phyloP scores from a whole-genome alignment of 2,113 vertebrate genomes.

The Lepidiolamprologus cunningtoni region DNA sequence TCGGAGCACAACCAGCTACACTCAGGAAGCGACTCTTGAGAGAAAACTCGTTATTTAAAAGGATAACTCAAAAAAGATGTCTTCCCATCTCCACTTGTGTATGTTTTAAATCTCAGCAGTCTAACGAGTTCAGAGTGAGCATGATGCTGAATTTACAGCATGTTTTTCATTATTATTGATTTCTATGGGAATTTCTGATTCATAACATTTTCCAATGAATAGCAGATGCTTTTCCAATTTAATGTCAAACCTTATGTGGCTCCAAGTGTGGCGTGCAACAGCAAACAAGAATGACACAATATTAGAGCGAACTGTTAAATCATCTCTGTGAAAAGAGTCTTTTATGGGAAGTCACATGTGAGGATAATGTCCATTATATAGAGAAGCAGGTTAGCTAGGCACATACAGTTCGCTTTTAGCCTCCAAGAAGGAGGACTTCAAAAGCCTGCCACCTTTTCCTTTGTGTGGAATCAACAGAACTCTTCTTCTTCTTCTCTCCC shows the following conservation, averaged over 20 bases:
- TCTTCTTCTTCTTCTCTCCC: neutral
- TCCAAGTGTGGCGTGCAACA: conserved; percentile 26
- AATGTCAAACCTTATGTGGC: conserved; percentile 9
- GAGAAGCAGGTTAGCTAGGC: conserved; percentile 52
- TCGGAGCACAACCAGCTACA: rapidly evolving
- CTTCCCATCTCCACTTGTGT: neutral
- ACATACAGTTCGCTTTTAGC: conserved; percentile 44
- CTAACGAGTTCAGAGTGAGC: neutral
- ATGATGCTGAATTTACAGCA: neutral
- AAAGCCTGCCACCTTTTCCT: conserved; percentile 27
- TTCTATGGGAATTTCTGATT: neutral
- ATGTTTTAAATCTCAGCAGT: neutral
- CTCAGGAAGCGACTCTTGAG: neutral
- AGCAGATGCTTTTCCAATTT: neutral
- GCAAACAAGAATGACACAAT: conserved; percentile 1
- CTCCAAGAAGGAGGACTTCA: conserved; percentile 13
- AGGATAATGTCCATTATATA: conserved; percentile 56
- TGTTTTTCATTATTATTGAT: neutral
- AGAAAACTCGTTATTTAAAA: neutral
- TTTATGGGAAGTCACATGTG: conserved; percentile 22
- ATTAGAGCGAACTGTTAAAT: conserved; percentile 27
- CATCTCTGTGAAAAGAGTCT: conserved; percentile 45
- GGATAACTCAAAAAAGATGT: neutral
- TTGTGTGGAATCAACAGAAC: conserved; percentile 2
- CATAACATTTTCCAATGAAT: neutral